These are phyloP conservation scores for Dicerorhinus sumatrensis DNA, from an alignment of 2,113 vertebrate species.

Conservation along the genomic window DNA sequence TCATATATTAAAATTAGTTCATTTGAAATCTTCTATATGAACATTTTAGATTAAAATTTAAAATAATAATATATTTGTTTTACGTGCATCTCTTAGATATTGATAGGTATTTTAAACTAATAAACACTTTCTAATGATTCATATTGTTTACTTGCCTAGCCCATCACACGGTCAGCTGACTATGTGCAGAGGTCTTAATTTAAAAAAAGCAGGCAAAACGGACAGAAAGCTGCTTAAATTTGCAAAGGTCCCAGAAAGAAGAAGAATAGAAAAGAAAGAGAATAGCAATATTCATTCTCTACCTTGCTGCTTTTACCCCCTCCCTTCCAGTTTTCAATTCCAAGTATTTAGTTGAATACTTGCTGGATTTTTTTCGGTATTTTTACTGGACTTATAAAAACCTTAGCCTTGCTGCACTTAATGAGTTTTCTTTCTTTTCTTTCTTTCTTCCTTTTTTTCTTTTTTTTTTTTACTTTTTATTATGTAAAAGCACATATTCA, in stretches of 20 bases:
- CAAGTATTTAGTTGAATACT: constrained; percentile 56
- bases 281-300: background rate
- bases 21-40: constrained; percentile 61
- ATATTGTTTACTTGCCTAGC: constrained; percentile 17
- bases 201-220: constrained; percentile 19
- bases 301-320: background rate
- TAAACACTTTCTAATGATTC: background rate
- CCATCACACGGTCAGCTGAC: constrained; percentile 11
- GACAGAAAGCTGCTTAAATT: constrained; percentile 4
- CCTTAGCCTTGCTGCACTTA: constrained; percentile 58
- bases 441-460: background rate
- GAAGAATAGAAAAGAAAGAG: background rate
- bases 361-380: constrained; percentile 54
- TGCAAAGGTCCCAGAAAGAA: background rate
- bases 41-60: constrained; percentile 63
- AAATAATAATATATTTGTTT: constrained; percentile 44
- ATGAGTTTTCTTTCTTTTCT: constrained; percentile 62
- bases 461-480: constrained; percentile 57
- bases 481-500: constrained; percentile 73
- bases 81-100: constrained; percentile 23
- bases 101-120: constrained; percentile 35
- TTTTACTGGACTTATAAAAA: constrained; percentile 66
- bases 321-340: constrained; percentile 9
- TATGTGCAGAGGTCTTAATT: constrained; percentile 38
- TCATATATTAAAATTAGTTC: constrained; percentile 27